Base-by-base conservation (phyloP, 2,797 vertebrate species). In the Poliocrania exsul region DNA sequence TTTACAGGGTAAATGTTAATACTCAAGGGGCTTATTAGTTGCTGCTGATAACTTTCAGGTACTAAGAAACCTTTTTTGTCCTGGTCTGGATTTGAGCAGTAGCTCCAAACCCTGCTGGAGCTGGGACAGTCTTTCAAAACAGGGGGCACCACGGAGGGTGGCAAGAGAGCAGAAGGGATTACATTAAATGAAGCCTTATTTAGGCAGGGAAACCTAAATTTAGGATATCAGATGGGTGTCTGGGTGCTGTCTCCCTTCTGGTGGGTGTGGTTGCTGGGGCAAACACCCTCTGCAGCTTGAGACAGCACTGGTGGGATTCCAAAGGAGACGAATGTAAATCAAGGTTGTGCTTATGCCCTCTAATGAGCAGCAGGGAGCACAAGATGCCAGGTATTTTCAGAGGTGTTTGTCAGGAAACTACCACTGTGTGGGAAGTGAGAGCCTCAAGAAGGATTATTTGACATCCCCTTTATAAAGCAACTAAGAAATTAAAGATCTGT, bases 401-500 rank as follows among this genome's bases (percentile, higher is more conserved):
- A 85, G 87, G 50, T 72, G 69, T 70, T 86, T 64, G 40, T 90
- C 70, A 57, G 61, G 82, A 67, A 82, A 72, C 85, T 56, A 54
- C 7, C 53, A 16, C 8, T 29, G 17, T 20, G 25, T 62, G 51
- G 62, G 54, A 91, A 90, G 58, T 17, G 35, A 69, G 49, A 56
- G 26, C 49, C 75, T 67, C n/a, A n/a, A 46, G 51, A 66, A 47
- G 38, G 58, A 60, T 72, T 86, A 46, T 67, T 90, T 94, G 78
- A 70, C 57, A 77, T 72, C 80, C 53, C 7, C 70, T 66, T 87
- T 70, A 75, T 3, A 23, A 85, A 79, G 56, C 75, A 62, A 84
- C 72, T 82, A 72, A 23, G 9, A 92, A 92, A 95, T 85, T 77
- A 93, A 89, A 73, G 85, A 62, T 85, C 72, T 91, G 31, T 54